phyloP scores from a whole-genome alignment of 2,113 vertebrate genomes.

The Cettia cetti region DNA sequence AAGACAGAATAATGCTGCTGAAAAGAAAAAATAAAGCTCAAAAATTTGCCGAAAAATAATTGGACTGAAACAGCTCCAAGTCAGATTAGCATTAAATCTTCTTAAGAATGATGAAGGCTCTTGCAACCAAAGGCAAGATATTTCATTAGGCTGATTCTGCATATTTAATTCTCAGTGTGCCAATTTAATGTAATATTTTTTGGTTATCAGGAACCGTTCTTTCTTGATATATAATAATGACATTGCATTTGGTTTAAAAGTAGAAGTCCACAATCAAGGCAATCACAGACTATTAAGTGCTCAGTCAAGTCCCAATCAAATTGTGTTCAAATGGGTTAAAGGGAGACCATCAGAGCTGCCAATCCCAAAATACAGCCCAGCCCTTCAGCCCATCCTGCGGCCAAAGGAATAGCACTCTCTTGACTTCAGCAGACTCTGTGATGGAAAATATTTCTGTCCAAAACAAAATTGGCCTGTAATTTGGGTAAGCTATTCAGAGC shows the following conservation, averaged over 20 bases:
- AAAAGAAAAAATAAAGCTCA: slow-evolving; percentile 2
- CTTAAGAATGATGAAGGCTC: slow-evolving; percentile 31
- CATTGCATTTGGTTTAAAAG: slow-evolving; percentile 3
- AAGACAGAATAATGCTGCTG: slow-evolving; percentile 42
- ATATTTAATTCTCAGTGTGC: slow-evolving; percentile 16
- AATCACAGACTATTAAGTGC: slow-evolving; percentile 37
- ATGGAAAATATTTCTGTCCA: slow-evolving; percentile 59
- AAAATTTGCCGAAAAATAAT: neutral
- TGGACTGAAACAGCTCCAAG: slow-evolving; percentile 31
- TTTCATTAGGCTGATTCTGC: slow-evolving; percentile 57
- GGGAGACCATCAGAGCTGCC: neutral
- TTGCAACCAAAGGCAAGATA: slow-evolving; percentile 49
- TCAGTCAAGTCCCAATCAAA: slow-evolving; percentile 16
- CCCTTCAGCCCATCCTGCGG: neutral
- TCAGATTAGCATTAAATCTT: slow-evolving; percentile 63
- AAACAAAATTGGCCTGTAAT: slow-evolving; percentile 43
- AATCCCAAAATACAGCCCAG: slow-evolving; percentile 31
- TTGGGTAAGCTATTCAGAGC: slow-evolving; percentile 44
- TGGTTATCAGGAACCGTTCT: neutral
- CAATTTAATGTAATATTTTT: slow-evolving; percentile 32
- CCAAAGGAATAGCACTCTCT: neutral
- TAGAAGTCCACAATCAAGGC: slow-evolving; percentile 6
- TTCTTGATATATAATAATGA: neutral
- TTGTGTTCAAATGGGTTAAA: slow-evolving; percentile 20
- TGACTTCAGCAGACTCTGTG: slow-evolving; percentile 19